Base-by-base conservation (phyloP, 2,888 invertebrate genomes). In the Pandemis corylana region DNA sequence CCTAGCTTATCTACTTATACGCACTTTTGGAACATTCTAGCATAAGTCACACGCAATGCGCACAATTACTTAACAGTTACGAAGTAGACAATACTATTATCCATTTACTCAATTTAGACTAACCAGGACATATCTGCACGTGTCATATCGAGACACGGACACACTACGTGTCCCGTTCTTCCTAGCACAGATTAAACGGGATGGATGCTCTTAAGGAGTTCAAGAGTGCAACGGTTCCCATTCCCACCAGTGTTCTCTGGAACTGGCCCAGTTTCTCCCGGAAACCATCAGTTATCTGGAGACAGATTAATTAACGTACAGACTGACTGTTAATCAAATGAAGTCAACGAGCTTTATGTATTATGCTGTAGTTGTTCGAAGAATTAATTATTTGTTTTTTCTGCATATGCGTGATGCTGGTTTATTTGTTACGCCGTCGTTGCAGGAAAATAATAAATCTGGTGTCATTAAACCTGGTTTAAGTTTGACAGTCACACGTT, bases 241-340 rank as follows among this genome's bases (percentile, higher is more conserved):
- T 15, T 56, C 20, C 56, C 56, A 59, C 59, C 59, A 64, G 64
- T 2, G 56, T 10, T 61, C 71, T 87, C 85, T 85, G 84, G 85
- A 85, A 82, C 78, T 82, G 85, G 79, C 85, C 86, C 81, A 85
- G 86, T 84, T 88, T 82, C 79, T 76, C 81, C 86, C 87, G 90
- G 89, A 90, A 88, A 84, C 76, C 77, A 79, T 77, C 83, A 81
- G 85, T 89, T 88, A 87, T 71, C 76, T 66, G 61, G 66, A 69
- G 59, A 49, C 66, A 62, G 62, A 66, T 67, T 75, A 75, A 75
- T 75, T 75, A 67, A 46, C 59, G 28, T 49, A 12, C 46, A 49
- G 65, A 67, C 67, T 66, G 61, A 56, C 53, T 66, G 66, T 46
- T 71, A 67, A 71, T 75, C 62, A 75, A 53, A 66, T 51, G 28